A percentile compares a stretch with the other conserved stretches of the same genome.
These are phyloP conservation scores for Himalopsyche kuldschensis DNA, from an alignment of 2,888 invertebrate genomes.

Conservation along the genomic window DNA sequence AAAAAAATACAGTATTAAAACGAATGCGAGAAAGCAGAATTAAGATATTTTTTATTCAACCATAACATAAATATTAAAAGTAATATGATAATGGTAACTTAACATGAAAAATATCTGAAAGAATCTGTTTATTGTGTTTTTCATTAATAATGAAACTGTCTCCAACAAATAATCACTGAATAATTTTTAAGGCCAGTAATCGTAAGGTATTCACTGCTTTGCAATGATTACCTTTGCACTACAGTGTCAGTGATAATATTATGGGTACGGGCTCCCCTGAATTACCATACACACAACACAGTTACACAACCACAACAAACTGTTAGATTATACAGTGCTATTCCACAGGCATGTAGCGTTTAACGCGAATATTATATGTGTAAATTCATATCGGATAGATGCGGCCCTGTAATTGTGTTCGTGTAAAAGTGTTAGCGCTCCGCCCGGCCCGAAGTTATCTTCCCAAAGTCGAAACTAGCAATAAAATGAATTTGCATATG, in stretches of 20 bases:
- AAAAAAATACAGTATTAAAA: too few relatives aligned
- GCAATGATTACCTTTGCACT: background rate
- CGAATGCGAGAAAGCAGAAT: too few relatives aligned
- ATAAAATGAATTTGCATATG: slow-evolving; percentile 41
- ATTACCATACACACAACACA: slow-evolving; percentile 20
- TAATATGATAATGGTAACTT: too few relatives aligned
- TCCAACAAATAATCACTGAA: too few relatives aligned
- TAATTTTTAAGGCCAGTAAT: background rate
- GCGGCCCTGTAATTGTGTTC: slow-evolving; percentile 9
- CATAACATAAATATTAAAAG: too few relatives aligned
- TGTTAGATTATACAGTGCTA: slow-evolving; percentile 25
- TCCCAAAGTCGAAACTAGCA: slow-evolving; percentile 39
- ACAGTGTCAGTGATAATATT: background rate
- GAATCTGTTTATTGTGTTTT: too few relatives aligned
- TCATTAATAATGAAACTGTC: too few relatives aligned
- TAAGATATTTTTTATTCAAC: too few relatives aligned
- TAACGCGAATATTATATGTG: slow-evolving; percentile 12
- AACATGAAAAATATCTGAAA: too few relatives aligned
- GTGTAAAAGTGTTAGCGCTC: slow-evolving; percentile 1
- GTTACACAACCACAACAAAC: slow-evolving; percentile 32
- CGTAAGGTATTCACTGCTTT: background rate
- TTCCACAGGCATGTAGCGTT: slow-evolving; percentile 5
- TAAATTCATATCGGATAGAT: slow-evolving; percentile 7
- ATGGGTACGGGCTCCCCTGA: slow-evolving; percentile 2
- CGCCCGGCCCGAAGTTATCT: slow-evolving; percentile 20